phyloP scores from a whole-genome alignment of 2,888 invertebrate genomes.

The Epinotia demarniana region DNA sequence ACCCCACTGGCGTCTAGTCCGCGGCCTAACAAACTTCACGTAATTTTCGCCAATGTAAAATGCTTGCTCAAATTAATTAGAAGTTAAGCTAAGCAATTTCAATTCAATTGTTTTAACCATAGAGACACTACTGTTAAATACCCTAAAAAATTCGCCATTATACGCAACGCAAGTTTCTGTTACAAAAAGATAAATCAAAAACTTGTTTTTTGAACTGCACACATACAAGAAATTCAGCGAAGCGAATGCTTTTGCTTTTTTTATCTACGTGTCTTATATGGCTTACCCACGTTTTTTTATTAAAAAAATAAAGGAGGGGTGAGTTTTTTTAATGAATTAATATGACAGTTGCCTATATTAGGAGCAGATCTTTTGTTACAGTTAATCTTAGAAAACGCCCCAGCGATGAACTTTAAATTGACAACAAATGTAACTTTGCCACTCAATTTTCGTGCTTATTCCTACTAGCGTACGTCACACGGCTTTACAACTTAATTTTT shows the following conservation, averaged over 20 bases:
- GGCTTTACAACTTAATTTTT: not conserved
- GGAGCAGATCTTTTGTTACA: conserved; percentile 21
- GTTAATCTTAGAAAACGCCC: conserved; percentile 30
- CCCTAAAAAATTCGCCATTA: too few relatives aligned
- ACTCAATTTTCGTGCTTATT: not conserved
- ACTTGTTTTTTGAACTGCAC: conserved; percentile 9
- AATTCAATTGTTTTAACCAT: too few relatives aligned
- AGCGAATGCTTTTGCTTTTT: conserved; percentile 44
- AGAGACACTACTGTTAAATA: too few relatives aligned
- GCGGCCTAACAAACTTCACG: too few relatives aligned
- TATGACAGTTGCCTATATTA: conserved; percentile 30
- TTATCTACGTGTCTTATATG: conserved; percentile 49
- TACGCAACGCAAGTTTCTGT: not conserved
- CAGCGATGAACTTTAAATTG: conserved; percentile 9
- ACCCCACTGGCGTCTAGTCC: too few relatives aligned
- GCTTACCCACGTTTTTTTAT: conserved; percentile 76
- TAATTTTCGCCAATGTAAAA: too few relatives aligned
- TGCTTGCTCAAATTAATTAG: too few relatives aligned
- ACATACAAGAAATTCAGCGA: conserved; percentile 23
- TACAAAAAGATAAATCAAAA: conserved; percentile 18
- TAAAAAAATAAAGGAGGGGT: conserved; percentile 71
- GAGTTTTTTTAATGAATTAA: conserved; percentile 52
- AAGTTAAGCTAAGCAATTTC: too few relatives aligned
- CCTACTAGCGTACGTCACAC: not conserved
- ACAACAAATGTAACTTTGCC: conserved; percentile 1